Conservation (phyloP, 2,797 vertebrate genomes). For the Pachyuromys duprasi region DNA sequence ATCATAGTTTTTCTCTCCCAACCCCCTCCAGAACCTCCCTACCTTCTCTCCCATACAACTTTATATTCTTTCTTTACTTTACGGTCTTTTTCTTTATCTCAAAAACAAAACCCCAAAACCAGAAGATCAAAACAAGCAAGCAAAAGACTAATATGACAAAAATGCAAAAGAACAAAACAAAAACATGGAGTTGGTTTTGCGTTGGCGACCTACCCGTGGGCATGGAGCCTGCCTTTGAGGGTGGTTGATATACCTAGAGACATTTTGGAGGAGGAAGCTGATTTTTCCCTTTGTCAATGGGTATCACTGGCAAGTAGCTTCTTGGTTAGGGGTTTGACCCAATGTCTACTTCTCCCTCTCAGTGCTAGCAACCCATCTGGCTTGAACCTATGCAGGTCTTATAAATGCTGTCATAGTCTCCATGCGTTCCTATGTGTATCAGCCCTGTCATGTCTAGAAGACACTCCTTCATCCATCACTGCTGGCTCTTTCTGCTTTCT, state of each 20-base stretch:
- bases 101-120: not conserved
- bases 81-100: not conserved
- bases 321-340: not conserved
- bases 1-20: not conserved
- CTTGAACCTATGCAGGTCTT: not conserved
- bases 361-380: not conserved
- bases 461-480: not conserved
- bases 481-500: not conserved
- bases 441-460: not conserved
- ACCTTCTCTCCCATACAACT: not conserved
- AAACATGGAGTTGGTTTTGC: not conserved
- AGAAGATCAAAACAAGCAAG: not conserved
- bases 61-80: not conserved
- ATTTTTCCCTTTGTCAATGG: not conserved
- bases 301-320: not conserved
- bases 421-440: not conserved
- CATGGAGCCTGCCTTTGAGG: not conserved
- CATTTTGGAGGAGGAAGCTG: not conserved
- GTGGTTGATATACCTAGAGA: not conserved
- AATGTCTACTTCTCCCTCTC: not conserved
- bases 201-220: not conserved
- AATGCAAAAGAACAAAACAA: not conserved
- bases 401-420: too few relatives aligned
- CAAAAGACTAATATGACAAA: not conserved
- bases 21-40: not conserved